Conservation (phyloP, 2,113 vertebrate genomes). For the Lagopus muta region DNA sequence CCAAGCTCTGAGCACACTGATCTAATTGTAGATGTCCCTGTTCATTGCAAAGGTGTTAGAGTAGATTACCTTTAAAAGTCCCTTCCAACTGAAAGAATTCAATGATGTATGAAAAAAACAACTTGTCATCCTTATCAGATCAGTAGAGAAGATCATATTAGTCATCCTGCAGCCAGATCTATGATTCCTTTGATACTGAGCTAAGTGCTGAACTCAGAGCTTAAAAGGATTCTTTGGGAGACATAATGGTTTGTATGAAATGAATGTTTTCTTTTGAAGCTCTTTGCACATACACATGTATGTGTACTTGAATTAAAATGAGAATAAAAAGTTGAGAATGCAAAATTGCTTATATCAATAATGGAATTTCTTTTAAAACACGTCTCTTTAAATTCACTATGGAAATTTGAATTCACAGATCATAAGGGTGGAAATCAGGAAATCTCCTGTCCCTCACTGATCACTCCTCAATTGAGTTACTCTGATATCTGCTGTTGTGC, state of each 20-base stretch:
- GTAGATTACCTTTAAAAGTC: too few relatives aligned
- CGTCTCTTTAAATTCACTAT: neutral
- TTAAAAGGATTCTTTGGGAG: neutral
- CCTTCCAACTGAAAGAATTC: too few relatives aligned
- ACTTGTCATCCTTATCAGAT: neutral
- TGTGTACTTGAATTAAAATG: neutral
- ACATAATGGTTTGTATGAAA: neutral
- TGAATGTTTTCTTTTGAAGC: neutral
- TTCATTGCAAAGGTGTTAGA: too few relatives aligned
- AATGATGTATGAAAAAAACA: neutral
- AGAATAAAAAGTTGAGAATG: neutral
- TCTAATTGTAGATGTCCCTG: too few relatives aligned
- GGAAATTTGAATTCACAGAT: neutral
- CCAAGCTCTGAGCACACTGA: too few relatives aligned
- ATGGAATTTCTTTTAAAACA: neutral
- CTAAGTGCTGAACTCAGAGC: neutral
- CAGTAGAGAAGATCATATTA: neutral
- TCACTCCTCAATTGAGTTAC: neutral
- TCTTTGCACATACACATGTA: neutral
- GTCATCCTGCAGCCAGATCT: neutral
- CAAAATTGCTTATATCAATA: accelerated
- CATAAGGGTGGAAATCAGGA: neutral
- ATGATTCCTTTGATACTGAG: neutral
- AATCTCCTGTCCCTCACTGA: neutral
- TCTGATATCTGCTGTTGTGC: slow-evolving; percentile 3